These are phyloP conservation scores for Eleginops maclovinus DNA, from an alignment of 2,113 vertebrate genomes.

Conservation along the genomic window DNA sequence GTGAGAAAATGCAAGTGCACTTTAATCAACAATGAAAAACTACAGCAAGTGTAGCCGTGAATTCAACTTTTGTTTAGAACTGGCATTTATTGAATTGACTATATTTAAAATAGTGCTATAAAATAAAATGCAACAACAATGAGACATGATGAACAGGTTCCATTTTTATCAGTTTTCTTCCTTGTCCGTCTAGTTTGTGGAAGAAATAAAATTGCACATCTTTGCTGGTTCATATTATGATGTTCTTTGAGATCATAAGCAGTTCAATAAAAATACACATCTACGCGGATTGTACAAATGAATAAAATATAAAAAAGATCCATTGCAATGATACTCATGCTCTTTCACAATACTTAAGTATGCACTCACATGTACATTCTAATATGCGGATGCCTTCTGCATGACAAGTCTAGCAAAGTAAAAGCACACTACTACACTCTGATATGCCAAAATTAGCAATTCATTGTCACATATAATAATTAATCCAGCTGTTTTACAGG, in stretches of 20 bases:
- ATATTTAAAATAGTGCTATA: conserved; percentile 1
- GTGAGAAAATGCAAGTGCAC: not conserved
- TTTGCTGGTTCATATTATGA: conserved; percentile 47
- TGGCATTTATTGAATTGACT: conserved; percentile 2
- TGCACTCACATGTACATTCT: conserved; percentile 82
- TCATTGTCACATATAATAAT: conserved; percentile 51
- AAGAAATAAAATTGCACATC: conserved; percentile 51
- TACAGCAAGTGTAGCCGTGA: not conserved
- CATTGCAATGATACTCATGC: conserved; percentile 83
- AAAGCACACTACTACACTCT: conserved; percentile 66
- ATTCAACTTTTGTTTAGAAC: not conserved
- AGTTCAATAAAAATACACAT: conserved; percentile 76
- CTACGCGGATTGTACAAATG: conserved; percentile 88
- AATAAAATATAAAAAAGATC: conserved; percentile 85
- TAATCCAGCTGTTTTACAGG: conserved; percentile 50
- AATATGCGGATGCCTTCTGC: conserved; percentile 61
- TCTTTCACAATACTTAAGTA: conserved; percentile 73
- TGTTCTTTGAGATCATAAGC: conserved; percentile 69
- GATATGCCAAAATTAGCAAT: conserved; percentile 63
- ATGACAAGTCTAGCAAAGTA: conserved; percentile 65
- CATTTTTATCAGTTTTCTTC: conserved; percentile 13
- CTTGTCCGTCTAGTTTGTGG: not conserved
- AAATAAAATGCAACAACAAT: conserved; percentile 24
- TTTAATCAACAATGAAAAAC: conserved; percentile 5
- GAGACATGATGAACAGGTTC: conserved; percentile 22